Evolutionary conservation across 2,113 vertebrate genomes (phyloP), one percentile per base, ranked within the genome.

Genomic region (Campylomormyrus numenius): DNA sequence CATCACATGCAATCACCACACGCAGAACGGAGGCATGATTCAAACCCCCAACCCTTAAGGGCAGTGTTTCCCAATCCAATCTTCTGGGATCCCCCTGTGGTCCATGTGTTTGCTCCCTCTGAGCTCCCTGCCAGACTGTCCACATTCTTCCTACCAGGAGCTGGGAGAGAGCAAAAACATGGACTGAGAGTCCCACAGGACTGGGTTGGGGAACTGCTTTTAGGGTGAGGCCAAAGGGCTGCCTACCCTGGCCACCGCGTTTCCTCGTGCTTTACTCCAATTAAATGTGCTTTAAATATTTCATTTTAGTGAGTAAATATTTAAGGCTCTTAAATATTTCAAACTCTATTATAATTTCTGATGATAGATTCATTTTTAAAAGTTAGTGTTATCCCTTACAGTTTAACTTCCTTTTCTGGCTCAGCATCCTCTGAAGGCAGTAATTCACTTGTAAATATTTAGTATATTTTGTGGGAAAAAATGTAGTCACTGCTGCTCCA

Each of bases 271-370:
- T 85, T 85, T 85, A 85, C 48, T 85, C 17, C 83, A 85, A 85
- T 48, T 85, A 85, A 85, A 45, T 85, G 19, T 48, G n/a, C 24
- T 24, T 24, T 85, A 85, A 85, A 85, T 85, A 85, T 85, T 80
- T 80, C 39, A 48, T 85, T 48, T 85, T 48, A 85, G 9, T 85
- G 39, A 48, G 42, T 85, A 85, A 85, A 85, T 48, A 85, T 85
- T 85, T 85, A 45, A 85, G 42, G 46, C 39, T 45, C 21, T 48
- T 85, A 46, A 85, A 45, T 85, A 48, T 48, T 85, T 85, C 83
- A 85, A 48, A 46, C 21, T 45, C 35, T 85, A 46, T 85, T 46
- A 39, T 85, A 46, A 24, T 85, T 85, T 80, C 74, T 48, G 83
- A 48, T 85, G 83, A 85, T 24, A 46, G 39, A 48, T 85, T 46